Conservation (phyloP, 2,797 vertebrate species). For the Coendou prehensilis region DNA sequence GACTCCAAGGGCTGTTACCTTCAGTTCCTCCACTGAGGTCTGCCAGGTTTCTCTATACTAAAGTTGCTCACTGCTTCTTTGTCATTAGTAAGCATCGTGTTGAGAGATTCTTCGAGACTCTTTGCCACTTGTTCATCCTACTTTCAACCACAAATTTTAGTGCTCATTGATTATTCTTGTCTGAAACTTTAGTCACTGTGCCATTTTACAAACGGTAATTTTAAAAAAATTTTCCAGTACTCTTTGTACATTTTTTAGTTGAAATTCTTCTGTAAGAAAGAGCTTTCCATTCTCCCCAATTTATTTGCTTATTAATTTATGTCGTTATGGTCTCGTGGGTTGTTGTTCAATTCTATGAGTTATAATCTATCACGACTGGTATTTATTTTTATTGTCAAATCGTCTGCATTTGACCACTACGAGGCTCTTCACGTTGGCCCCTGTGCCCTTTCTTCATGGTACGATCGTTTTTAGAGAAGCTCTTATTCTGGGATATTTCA, state of each 20-base stretch:
- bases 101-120: neutral
- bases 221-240: neutral
- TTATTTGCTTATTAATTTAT: neutral
- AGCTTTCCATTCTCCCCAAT: neutral
- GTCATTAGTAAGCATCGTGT: neutral
- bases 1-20: neutral
- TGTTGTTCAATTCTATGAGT: neutral
- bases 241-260: neutral
- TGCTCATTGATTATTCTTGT: neutral
- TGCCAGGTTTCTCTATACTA: neutral
- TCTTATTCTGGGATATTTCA: neutral
- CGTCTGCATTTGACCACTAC: neutral
- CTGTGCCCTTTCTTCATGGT: neutral
- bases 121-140: neutral
- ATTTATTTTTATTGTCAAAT: neutral
- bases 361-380: neutral
- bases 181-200: neutral
- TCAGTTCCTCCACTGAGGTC: neutral
- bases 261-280: neutral
- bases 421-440: neutral
- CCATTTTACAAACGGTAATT: neutral
- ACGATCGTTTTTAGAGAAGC: neutral
- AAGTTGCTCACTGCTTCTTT: slow-evolving; percentile 1
- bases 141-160: neutral
- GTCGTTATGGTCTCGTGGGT: neutral